These are phyloP conservation scores for Peromyscus polionotus DNA, from an alignment of 2,113 vertebrate genomes.

Conservation along the genomic window DNA sequence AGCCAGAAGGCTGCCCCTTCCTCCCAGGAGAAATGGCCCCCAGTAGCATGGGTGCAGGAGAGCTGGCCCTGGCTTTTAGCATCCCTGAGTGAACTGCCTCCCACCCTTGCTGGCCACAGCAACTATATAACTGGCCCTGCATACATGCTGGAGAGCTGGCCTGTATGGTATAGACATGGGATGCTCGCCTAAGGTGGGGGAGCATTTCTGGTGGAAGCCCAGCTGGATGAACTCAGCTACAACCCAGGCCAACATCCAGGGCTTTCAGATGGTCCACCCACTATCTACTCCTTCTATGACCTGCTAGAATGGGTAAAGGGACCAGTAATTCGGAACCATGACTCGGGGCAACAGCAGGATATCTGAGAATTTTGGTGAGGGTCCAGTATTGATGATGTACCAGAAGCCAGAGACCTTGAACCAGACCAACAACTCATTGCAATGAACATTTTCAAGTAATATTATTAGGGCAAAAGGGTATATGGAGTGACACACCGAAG, in stretches of 20 bases:
- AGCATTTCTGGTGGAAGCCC: background rate
- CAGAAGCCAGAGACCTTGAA: background rate
- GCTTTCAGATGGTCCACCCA: background rate
- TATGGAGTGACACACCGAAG: background rate
- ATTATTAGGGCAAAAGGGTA: background rate
- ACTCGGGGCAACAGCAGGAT: background rate
- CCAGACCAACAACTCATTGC: background rate
- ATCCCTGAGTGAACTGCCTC: background rate
- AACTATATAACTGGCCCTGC: background rate
- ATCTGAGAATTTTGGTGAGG: background rate
- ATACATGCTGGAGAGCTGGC: background rate
- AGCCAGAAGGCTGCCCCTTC: background rate
- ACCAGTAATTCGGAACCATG: background rate
- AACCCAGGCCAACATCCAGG: background rate
- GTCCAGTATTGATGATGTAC: background rate
- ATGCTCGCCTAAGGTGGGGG: fast-evolving
- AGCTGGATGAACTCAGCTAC: background rate
- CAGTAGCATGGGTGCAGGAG: background rate
- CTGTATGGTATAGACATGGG: background rate
- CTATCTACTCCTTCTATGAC: background rate
- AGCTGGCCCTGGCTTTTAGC: background rate
- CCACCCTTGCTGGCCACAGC: background rate
- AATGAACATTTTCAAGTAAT: background rate
- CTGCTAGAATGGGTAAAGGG: background rate
- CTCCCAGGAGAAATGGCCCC: background rate